Conservation (phyloP, 2,113 vertebrate genomes). For the Cisticola juncidis region DNA sequence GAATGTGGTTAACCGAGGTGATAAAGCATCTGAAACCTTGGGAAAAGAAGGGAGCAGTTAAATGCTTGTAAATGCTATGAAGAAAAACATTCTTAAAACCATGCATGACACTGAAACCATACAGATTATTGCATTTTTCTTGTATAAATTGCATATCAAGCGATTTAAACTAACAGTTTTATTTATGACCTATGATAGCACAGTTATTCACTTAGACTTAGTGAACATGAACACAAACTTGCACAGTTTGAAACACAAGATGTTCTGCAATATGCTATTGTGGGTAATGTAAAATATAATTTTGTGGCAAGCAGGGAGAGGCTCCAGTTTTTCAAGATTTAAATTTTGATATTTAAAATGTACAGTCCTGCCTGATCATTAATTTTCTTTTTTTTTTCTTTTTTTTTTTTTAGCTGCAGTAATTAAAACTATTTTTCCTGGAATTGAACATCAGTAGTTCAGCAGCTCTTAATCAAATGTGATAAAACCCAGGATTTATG, state of each 20-base stretch:
- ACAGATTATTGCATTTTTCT: background rate
- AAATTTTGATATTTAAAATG: slow-evolving; percentile 49
- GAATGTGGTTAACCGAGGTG: slow-evolving; percentile 63
- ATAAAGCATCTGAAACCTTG: slow-evolving; percentile 60
- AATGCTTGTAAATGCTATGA: background rate
- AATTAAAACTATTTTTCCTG: slow-evolving; percentile 65
- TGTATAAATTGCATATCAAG: background rate
- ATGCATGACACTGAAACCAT: background rate
- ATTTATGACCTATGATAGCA: slow-evolving; percentile 45
- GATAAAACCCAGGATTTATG: slow-evolving; percentile 75
- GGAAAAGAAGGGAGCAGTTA: background rate
- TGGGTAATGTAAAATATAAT: slow-evolving; percentile 49
- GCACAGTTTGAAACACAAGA: slow-evolving; percentile 54
- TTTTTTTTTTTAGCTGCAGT: background rate
- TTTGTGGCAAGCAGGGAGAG: background rate
- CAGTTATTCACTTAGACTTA: slow-evolving; percentile 15
- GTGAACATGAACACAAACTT: slow-evolving; percentile 32
- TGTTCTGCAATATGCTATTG: slow-evolving; percentile 42
- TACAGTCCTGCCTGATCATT: slow-evolving; percentile 22
- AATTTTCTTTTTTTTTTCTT: background rate
- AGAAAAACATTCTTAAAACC: slow-evolving; percentile 35
- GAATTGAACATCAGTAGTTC: slow-evolving; percentile 62
- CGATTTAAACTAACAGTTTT: slow-evolving; percentile 46
- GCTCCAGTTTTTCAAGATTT: slow-evolving; percentile 38
- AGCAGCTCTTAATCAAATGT: slow-evolving; percentile 74